Evolutionary conservation across 1,140 invertebrate species (phyloP).

Genomic region (Battus philenor): DNA sequence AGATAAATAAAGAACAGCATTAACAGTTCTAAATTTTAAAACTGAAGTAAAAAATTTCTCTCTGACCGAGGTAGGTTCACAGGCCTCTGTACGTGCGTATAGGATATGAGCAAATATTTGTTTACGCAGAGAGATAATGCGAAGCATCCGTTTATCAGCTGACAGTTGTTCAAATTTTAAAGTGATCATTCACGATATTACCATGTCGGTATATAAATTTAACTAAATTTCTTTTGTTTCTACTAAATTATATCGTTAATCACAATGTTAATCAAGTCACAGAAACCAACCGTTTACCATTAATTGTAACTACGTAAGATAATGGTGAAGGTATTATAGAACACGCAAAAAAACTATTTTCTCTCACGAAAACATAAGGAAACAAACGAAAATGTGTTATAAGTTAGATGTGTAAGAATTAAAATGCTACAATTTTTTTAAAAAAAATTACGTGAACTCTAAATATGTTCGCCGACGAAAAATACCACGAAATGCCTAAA

Average conservation of each 20-base stretch:
- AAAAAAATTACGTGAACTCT: no score
- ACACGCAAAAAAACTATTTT: conserved; percentile 12
- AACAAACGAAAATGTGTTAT: no score
- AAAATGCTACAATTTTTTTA: conserved; percentile 6
- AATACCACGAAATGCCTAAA: conserved; percentile 11
- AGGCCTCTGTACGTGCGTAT: conserved; percentile 1
- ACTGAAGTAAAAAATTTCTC: no score
- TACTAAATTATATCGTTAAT: no score
- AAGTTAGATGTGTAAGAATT: no score
- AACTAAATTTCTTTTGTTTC: no score
- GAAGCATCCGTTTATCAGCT: neutral
- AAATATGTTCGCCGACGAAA: conserved; percentile 5
- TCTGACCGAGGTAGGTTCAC: no score
- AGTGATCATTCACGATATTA: no score
- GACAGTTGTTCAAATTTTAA: no score
- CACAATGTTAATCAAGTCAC: no score
- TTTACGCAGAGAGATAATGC: conserved; percentile 9
- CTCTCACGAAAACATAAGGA: conserved; percentile 6
- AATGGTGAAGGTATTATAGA: conserved; percentile 1
- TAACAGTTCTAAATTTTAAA: neutral
- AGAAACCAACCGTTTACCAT: no score
- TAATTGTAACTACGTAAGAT: neutral
- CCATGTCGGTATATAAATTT: no score
- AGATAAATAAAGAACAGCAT: neutral
- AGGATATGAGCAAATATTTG: conserved; percentile 10